Percentiles rank a stretch among this genome's conserved stretches.
Conservation (phyloP, 2,797 vertebrate genomes). For the Euthynnus affinis region DNA sequence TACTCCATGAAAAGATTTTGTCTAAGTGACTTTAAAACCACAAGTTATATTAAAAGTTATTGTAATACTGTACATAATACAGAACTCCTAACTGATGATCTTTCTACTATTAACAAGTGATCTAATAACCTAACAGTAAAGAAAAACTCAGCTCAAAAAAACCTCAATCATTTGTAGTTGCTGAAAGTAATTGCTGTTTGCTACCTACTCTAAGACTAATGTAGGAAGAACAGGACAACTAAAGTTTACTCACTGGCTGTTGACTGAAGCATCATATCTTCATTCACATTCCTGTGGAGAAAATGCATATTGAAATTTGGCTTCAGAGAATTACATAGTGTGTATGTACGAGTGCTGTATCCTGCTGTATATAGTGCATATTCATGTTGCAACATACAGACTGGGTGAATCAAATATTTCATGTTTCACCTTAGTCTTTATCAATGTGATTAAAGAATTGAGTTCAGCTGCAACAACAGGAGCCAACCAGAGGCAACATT, state of each 20-base stretch:
- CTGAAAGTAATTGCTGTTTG: neutral
- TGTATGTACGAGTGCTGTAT: too few species aligned
- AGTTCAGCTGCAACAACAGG: neutral
- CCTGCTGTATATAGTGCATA: too few species aligned
- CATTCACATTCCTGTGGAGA: conserved; percentile 13
- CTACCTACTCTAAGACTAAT: neutral
- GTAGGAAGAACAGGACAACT: neutral
- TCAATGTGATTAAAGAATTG: neutral
- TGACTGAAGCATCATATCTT: neutral
- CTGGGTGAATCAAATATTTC: neutral
- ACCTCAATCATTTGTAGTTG: neutral
- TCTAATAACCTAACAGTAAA: neutral
- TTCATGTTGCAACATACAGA: neutral
- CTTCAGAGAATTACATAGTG: neutral
- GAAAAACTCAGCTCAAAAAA: neutral
- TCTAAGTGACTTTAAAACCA: neutral
- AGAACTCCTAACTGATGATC: neutral
- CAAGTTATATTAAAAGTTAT: too few species aligned
- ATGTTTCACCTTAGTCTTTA: neutral
- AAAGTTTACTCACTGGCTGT: neutral
- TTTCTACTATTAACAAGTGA: neutral
- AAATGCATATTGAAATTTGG: neutral
- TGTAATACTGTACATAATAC: too few species aligned
- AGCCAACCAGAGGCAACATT: neutral
- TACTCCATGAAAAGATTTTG: neutral